These are phyloP conservation scores for Porites lobata DNA, from an alignment of 92 coral and sea anemone species.

Conservation along the genomic window DNA sequence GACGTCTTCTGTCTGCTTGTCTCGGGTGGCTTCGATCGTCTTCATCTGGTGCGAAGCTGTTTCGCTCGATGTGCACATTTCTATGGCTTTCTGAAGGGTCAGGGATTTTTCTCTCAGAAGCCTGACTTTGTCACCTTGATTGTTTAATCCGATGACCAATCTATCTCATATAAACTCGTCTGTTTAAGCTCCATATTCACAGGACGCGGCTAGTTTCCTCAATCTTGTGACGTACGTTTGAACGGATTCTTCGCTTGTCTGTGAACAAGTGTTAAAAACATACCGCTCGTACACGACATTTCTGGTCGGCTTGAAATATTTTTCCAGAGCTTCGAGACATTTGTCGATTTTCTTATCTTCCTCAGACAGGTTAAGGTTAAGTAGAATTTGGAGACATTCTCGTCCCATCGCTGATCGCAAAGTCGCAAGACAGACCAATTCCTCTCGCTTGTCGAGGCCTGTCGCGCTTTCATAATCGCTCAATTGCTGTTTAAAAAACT, in stretches of 20 bases:
- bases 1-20: no score
- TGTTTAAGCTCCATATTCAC: slow-evolving; percentile 68
- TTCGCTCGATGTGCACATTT: slow-evolving; percentile 66
- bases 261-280: slow-evolving; percentile 61
- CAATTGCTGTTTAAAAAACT: slow-evolving; percentile 25
- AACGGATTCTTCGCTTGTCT: slow-evolving; percentile 54
- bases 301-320: slow-evolving; percentile 63
- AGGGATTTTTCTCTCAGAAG: slow-evolving; percentile 60
- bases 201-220: slow-evolving; percentile 30
- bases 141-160: slow-evolving; percentile 55
- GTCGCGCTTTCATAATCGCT: slow-evolving; percentile 65
- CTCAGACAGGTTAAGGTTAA: slow-evolving; percentile 37
- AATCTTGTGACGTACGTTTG: slow-evolving; percentile 56
- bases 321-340: slow-evolving; percentile 40
- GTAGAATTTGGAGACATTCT: slow-evolving; percentile 18
- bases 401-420: slow-evolving; percentile 65
- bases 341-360: slow-evolving; percentile 18
- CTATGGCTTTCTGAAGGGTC: slow-evolving; percentile 52
- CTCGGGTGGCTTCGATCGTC: no score
- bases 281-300: slow-evolving; percentile 49
- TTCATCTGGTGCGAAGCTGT: slow-evolving; percentile 45
- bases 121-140: slow-evolving; percentile 48
- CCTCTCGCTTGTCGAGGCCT: slow-evolving; percentile 44
- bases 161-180: slow-evolving; percentile 69
- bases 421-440: slow-evolving; percentile 47